A percentile compares a stretch with the other conserved stretches of the same genome.
Evolutionary conservation across 2,888 invertebrate genomes (phyloP).

Genomic region (Eubasilissa splendida): DNA sequence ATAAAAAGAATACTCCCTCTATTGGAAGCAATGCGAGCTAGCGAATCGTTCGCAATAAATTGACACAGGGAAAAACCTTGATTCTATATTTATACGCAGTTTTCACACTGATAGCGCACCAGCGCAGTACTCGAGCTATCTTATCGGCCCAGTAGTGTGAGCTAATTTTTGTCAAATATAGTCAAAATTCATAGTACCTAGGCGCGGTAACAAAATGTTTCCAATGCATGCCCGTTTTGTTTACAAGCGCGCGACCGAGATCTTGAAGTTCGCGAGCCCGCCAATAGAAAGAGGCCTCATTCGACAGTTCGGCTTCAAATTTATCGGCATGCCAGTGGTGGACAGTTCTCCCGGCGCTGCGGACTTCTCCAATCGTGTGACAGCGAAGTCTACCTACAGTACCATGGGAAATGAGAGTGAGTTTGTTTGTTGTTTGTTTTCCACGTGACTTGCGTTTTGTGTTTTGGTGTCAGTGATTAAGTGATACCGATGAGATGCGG

Average conservation of each 20-base stretch:
- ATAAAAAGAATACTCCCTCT: too few relatives aligned
- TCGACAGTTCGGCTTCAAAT: constrained; percentile 5
- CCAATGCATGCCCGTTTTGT: constrained; percentile 6
- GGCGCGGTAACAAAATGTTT: constrained; percentile 13
- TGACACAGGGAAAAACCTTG: not conserved
- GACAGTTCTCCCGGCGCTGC: not conserved
- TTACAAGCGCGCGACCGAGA: not conserved
- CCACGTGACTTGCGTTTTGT: not conserved
- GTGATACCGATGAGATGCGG: not conserved
- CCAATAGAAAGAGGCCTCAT: not conserved
- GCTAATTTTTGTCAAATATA: too few relatives aligned
- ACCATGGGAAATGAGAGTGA: constrained; percentile 26
- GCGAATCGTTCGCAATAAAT: too few relatives aligned
- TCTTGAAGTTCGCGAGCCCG: constrained; percentile 26
- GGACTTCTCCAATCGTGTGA: constrained; percentile 3
- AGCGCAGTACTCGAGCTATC: not conserved
- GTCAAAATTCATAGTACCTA: too few relatives aligned
- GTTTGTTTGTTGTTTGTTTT: not conserved
- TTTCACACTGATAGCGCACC: too few relatives aligned
- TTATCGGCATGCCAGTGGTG: not conserved
- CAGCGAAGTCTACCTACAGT: constrained; percentile 5
- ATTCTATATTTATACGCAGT: not conserved
- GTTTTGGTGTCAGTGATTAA: not conserved
- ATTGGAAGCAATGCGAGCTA: too few relatives aligned
- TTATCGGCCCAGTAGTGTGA: not conserved